phyloP scores from a whole-genome alignment of 2,113 vertebrate species.

The Probosciger aterrimus region DNA sequence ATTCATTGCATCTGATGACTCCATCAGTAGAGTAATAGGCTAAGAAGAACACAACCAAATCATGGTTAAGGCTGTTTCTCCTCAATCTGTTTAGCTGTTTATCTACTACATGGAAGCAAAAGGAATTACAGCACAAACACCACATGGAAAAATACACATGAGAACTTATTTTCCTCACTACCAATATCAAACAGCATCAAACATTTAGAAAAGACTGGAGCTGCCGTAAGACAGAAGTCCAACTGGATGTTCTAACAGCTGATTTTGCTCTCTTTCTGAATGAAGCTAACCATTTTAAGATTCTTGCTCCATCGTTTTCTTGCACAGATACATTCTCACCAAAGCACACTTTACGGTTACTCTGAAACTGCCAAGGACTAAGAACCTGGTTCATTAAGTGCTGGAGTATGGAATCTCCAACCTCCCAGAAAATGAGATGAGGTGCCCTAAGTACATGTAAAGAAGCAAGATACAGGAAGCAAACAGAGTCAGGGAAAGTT shows the following conservation, averaged over 20 bases:
- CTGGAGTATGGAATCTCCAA: neutral
- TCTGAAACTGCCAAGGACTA: neutral
- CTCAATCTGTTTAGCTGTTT: neutral
- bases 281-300: neutral
- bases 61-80: slow-evolving; percentile 25
- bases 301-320: neutral
- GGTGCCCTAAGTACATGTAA: neutral
- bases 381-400: neutral
- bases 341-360: neutral
- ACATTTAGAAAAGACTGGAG: neutral
- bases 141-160: neutral
- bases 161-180: neutral
- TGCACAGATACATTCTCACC: neutral
- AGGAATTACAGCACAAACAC: neutral
- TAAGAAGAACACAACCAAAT: slow-evolving; percentile 64
- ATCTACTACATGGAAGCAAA: neutral
- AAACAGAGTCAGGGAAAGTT: neutral
- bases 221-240: neutral
- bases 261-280: neutral
- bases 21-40: slow-evolving; percentile 97
- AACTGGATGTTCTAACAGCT: neutral
- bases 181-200: neutral
- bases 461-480: neutral
- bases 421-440: neutral
- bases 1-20: slow-evolving; percentile 97